Percentiles rank a stretch among this genome's conserved stretches.
Evolutionary conservation across 1,140 invertebrate species (phyloP).

Genomic region (Andrena cerasifolii): DNA sequence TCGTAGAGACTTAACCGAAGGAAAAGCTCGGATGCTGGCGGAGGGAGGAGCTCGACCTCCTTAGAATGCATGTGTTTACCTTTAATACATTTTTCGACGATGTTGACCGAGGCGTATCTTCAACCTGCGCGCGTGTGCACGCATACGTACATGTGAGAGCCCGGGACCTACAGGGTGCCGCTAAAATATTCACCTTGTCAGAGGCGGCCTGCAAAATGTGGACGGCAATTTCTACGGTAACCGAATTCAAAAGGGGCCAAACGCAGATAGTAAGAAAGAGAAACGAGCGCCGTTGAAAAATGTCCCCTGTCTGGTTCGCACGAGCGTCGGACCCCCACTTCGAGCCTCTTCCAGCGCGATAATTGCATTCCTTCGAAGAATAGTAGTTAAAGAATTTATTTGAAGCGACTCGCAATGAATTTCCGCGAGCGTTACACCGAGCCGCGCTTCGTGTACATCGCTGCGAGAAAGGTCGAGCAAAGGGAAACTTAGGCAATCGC

Average conservation of each 20-base stretch:
- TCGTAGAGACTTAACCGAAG: conserved; percentile 29
- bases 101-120: conserved; percentile 71
- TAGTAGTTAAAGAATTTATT: background rate
- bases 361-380: background rate
- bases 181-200: conserved; percentile 71
- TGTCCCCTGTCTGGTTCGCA: conserved; percentile 8
- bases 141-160: conserved; percentile 42
- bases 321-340: background rate
- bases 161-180: conserved; percentile 59
- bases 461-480: too few relatives aligned
- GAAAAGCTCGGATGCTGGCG: background rate
- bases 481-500: background rate
- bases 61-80: conserved; percentile 74
- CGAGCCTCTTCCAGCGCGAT: background rate
- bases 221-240: conserved; percentile 58
- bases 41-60: conserved; percentile 46
- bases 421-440: background rate
- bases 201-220: conserved; percentile 58
- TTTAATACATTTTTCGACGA: conserved; percentile 75
- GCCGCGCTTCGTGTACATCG: background rate
- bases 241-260: conserved; percentile 55
- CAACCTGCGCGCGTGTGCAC: conserved; percentile 54
- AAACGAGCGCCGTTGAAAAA: conserved; percentile 29
- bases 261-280: conserved; percentile 40
- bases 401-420: background rate